These are phyloP conservation scores for Ailuropoda melanoleuca DNA, from an alignment of 2,113 vertebrate species.

Conservation along the genomic window DNA sequence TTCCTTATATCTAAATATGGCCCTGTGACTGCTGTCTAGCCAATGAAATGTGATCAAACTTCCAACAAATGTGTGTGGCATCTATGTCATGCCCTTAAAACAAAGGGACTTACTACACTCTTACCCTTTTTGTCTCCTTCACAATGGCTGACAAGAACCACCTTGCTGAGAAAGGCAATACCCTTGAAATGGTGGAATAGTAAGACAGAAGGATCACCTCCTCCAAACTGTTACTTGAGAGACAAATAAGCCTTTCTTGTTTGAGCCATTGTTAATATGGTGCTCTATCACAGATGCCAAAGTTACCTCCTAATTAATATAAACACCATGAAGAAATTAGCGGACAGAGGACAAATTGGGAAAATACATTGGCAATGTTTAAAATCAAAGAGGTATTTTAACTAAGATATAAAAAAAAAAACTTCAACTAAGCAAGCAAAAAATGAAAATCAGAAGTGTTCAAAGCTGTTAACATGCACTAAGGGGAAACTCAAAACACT, in stretches of 20 bases:
- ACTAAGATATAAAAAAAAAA: not conserved
- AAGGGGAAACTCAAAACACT: slow-evolving; percentile 6
- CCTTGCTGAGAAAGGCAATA: not conserved
- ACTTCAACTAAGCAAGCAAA: not conserved
- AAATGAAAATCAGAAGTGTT: slow-evolving; percentile 2
- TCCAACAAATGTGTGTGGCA: not conserved
- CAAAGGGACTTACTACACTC: not conserved
- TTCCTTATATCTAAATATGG: not conserved
- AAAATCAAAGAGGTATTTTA: not conserved
- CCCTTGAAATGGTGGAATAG: not conserved
- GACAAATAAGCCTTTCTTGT: not conserved
- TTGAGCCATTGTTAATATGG: not conserved
- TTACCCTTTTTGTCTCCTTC: not conserved
- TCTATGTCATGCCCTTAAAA: not conserved
- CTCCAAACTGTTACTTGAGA: not conserved
- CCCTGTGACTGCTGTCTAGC: not conserved
- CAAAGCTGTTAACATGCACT: not conserved
- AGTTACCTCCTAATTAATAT: not conserved
- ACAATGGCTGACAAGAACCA: not conserved
- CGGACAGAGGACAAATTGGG: not conserved
- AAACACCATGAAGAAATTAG: not conserved
- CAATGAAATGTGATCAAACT: not conserved
- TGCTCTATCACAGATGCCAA: not conserved
- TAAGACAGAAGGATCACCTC: not conserved
- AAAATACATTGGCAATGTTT: not conserved